phyloP scores from a whole-genome alignment of 2,888 invertebrate species.

The Leucozona laternaria region DNA sequence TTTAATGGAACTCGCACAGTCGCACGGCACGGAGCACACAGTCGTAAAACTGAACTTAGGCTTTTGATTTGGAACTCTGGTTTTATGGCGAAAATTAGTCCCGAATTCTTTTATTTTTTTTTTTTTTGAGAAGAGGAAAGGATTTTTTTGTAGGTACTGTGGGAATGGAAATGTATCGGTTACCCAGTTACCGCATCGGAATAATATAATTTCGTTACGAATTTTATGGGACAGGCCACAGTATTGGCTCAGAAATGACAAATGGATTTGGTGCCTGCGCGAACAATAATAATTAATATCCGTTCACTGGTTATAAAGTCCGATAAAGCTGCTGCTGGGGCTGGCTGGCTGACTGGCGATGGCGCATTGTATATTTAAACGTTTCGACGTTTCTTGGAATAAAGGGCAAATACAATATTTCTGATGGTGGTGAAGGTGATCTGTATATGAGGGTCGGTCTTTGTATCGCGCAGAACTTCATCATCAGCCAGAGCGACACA shows the following conservation, averaged over 20 bases:
- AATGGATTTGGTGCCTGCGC: constrained; percentile 65
- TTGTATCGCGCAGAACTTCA: background rate
- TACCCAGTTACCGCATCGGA: constrained; percentile 20
- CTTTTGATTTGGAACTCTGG: constrained; percentile 25
- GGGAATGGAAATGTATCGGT: constrained; percentile 53
- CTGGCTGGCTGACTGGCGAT: too few species aligned
- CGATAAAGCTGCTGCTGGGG: constrained; percentile 3
- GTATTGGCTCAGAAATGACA: constrained; percentile 73
- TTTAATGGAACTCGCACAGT: constrained; percentile 36
- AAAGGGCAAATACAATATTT: constrained; percentile 46
- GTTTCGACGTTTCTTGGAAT: constrained; percentile 49
- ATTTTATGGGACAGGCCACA: constrained; percentile 73
- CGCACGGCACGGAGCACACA: background rate
- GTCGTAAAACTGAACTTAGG: constrained; percentile 55
- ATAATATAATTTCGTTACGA: constrained; percentile 73
- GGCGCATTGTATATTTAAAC: constrained; percentile 13
- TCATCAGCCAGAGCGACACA: background rate
- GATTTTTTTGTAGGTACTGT: constrained; percentile 61
- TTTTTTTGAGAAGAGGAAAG: too few species aligned
- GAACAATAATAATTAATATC: constrained; percentile 71
- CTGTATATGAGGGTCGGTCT: constrained; percentile 12
- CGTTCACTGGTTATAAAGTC: constrained; percentile 34
- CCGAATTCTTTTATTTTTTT: background rate
- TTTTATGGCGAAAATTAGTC: constrained; percentile 68
- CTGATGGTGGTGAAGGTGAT: too few species aligned